A percentile compares a stretch with the other conserved stretches of the same genome.
Evolutionary conservation across 2,888 invertebrate species (phyloP).

Genomic region (Rutpela maculata): DNA sequence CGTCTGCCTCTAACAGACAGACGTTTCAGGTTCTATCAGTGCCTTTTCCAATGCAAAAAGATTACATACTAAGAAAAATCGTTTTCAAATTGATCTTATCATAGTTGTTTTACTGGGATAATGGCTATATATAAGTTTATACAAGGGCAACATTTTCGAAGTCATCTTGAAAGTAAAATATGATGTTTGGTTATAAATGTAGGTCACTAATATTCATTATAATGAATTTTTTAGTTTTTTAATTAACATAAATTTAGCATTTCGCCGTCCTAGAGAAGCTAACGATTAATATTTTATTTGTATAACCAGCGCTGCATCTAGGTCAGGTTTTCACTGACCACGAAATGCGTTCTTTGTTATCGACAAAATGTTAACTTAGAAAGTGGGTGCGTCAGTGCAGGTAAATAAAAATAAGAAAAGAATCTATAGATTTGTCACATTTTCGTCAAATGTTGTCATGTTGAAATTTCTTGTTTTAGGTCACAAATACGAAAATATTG

Average conservation of each 20-base stretch:
- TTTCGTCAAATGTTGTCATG: too few relatives aligned
- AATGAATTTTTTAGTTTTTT: constrained; percentile 9
- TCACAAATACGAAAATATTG: too few relatives aligned
- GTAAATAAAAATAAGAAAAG: neutral
- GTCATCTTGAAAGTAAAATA: neutral
- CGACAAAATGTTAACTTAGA: constrained; percentile 28
- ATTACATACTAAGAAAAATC: too few relatives aligned
- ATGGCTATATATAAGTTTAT: neutral
- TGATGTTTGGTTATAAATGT: neutral
- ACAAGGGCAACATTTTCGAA: neutral
- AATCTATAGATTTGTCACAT: neutral
- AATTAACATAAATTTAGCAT: constrained; percentile 27
- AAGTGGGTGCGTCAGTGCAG: constrained; percentile 1
- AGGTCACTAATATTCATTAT: neutral
- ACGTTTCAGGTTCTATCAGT: too few relatives aligned
- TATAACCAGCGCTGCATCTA: constrained; percentile 2
- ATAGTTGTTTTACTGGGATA: neutral
- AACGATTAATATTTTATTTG: constrained; percentile 15
- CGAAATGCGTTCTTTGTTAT: constrained; percentile 30
- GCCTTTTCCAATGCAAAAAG: too few relatives aligned
- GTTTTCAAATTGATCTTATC: neutral
- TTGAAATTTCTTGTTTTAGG: too few relatives aligned
- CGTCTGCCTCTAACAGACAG: too few relatives aligned
- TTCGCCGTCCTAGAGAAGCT: constrained; percentile 9
- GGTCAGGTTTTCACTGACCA: constrained; percentile 35